A percentile compares a stretch with the other conserved stretches of the same genome.
Evolutionary conservation across 2,888 invertebrate species (phyloP).

Genomic region (Ophion costatus): DNA sequence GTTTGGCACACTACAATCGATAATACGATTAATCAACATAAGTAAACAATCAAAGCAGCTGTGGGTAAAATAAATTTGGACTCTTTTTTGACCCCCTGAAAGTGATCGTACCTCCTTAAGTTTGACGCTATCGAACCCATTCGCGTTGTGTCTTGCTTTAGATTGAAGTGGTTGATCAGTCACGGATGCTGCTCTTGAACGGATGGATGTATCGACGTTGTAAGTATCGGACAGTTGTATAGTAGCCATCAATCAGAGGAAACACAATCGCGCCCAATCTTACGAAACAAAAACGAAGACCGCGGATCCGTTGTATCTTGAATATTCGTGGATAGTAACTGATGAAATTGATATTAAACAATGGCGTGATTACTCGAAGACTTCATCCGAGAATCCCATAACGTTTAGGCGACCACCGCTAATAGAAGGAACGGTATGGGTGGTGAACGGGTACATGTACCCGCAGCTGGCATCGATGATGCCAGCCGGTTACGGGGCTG

Average conservation of each 20-base stretch:
- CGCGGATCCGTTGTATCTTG: too few species aligned
- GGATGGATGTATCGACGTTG: slow-evolving; percentile 21
- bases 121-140: slow-evolving; percentile 52
- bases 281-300: neutral
- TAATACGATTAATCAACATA: too few species aligned
- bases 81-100: too few species aligned
- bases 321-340: neutral
- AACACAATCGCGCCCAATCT: neutral
- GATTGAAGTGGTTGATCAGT: slow-evolving; percentile 28
- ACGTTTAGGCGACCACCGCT: neutral
- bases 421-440: neutral
- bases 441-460: neutral
- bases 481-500: slow-evolving; percentile 23
- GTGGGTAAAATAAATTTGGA: too few species aligned
- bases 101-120: too few species aligned
- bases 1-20: too few species aligned
- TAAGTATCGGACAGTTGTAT: slow-evolving; percentile 35
- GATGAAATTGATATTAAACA: neutral
- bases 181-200: slow-evolving; percentile 21
- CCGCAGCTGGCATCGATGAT: slow-evolving; percentile 4
- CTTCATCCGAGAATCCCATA: neutral
- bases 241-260: slow-evolving; percentile 11
- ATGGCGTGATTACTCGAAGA: too few species aligned
- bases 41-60: too few species aligned
- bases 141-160: slow-evolving; percentile 37